A percentile compares a stretch with the other conserved stretches of the same genome.
Evolutionary conservation across 2,888 invertebrate species (phyloP).

Genomic region (Eremobia ochroleuca): DNA sequence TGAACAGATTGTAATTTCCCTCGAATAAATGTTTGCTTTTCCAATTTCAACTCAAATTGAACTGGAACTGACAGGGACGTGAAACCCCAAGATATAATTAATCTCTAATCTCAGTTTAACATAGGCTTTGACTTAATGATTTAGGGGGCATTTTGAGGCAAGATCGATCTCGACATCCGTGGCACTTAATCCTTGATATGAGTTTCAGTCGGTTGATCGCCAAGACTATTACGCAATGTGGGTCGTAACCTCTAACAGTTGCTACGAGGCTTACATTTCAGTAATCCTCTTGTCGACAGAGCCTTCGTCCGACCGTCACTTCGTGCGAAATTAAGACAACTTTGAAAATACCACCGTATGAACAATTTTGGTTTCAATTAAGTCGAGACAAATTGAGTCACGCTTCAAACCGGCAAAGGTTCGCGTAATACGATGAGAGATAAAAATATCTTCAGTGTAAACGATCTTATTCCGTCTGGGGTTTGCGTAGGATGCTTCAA

Average conservation of each 20-base stretch:
- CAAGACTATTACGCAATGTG: slow-evolving; percentile 69
- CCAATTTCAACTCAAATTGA: slow-evolving; percentile 49
- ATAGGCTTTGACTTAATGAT: slow-evolving; percentile 71
- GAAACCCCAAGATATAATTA: slow-evolving; percentile 64
- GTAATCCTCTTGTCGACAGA: slow-evolving; percentile 78
- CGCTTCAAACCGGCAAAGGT: slow-evolving; percentile 57
- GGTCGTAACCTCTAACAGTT: slow-evolving; percentile 68
- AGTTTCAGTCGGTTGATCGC: slow-evolving; percentile 78
- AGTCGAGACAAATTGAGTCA: slow-evolving; percentile 60
- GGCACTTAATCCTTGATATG: slow-evolving; percentile 80
- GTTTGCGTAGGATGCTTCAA: slow-evolving; percentile 38
- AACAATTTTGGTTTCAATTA: slow-evolving; percentile 67
- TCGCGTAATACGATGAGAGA: slow-evolving; percentile 55
- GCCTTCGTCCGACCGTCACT: slow-evolving; percentile 55
- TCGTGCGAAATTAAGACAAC: slow-evolving; percentile 64
- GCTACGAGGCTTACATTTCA: slow-evolving; percentile 71
- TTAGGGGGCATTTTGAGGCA: slow-evolving; percentile 66
- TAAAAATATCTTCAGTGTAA: slow-evolving; percentile 62
- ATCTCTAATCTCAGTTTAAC: slow-evolving; percentile 73
- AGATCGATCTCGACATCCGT: slow-evolving; percentile 71
- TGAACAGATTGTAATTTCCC: slow-evolving; percentile 36
- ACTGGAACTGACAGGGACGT: slow-evolving; percentile 46
- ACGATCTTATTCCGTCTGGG: slow-evolving; percentile 58
- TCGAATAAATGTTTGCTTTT: slow-evolving; percentile 54
- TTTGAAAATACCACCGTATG: slow-evolving; percentile 67